Evolutionary conservation across 2,113 vertebrate species (phyloP), one percentile per base, ranked within the genome.

Genomic region (Clarias magur): DNA sequence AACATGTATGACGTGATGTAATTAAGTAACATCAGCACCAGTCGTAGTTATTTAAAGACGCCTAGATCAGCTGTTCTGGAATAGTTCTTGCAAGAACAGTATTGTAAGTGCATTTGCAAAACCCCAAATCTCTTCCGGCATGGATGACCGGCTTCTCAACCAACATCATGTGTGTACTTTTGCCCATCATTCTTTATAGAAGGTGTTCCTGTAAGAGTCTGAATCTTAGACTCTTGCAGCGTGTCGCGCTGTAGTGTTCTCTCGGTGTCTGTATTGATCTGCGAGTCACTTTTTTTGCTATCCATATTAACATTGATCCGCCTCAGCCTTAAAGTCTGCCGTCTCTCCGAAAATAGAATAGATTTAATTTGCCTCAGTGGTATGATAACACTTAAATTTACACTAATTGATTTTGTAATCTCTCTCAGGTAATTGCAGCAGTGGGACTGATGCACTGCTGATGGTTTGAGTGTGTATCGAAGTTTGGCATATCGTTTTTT

Each of bases 371-470:
- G 59, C 30, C 78, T 4, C 15, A 0, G 30, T 72, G 25, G 21
- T 42, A 21, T 19, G 79, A 70, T 72, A 72, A 38, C 79, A 23
- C 70, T 76, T 63, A 75, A 63, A 78, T 70, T 56, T 73, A 62
- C 63, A 65, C 85, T 81, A 75, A 80, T 80, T 86, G 53, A 23
- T 73, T 86, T 82, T 82, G 56, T 73, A 73, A 60, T 86, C 63
- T 81, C 57, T 19, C 57, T 59, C 42, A 63, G 73, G 53, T 85
- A 78, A 78, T 72, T 76, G 54, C 42, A 38, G 30, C 11, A 67
- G 53, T 63, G 25, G 30, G 63, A 4, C n/a, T 62, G 34, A 54
- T 57, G 60, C 19, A 21, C 30, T 75, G 27, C 30, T 84, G 11
- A 1, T 56, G 53, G 53, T 75, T 76, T 53, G 57, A 11, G 23